A percentile compares a stretch with the other conserved stretches of the same genome.
phyloP scores from a whole-genome alignment of 2,888 invertebrate species.

The Acrocera orbiculus region DNA sequence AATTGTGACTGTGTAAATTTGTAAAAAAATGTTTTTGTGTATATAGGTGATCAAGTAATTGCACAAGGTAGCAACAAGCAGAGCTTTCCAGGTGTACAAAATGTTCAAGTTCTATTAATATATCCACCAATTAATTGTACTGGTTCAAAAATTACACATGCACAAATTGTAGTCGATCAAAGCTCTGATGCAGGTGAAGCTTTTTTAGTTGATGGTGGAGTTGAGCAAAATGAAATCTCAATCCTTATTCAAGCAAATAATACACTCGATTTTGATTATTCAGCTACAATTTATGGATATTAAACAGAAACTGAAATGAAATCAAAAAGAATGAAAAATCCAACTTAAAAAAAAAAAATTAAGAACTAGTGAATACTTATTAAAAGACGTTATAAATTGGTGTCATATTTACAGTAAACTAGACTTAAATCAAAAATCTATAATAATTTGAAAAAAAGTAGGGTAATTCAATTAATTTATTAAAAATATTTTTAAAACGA shows the following conservation, averaged over 20 bases:
- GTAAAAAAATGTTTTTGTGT: no score
- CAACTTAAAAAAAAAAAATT: no score
- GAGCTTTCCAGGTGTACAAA: conserved; percentile 5
- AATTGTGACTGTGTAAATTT: no score
- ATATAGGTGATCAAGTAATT: conserved; percentile 5
- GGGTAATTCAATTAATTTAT: no score
- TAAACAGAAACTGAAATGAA: not conserved
- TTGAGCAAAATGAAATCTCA: conserved; percentile 5
- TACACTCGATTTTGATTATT: conserved; percentile 8
- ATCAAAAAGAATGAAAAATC: no score
- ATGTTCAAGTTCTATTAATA: conserved; percentile 5
- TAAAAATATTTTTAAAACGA: no score
- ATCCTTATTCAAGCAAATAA: conserved; percentile 6
- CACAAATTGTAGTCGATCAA: conserved; percentile 8
- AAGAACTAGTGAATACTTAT: no score
- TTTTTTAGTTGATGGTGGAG: conserved; percentile 7
- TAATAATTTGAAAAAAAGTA: no score
- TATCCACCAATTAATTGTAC: conserved; percentile 4
- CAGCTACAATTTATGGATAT: conserved; percentile 9
- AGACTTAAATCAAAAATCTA: no score
- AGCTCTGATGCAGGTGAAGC: conserved; percentile 7
- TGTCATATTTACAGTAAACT: no score
- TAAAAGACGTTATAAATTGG: no score
- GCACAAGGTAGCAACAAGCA: conserved; percentile 2
- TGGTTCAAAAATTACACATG: conserved; percentile 4